phyloP scores from a whole-genome alignment of 2,797 vertebrate genomes.

The Leptoclinus maculatus region DNA sequence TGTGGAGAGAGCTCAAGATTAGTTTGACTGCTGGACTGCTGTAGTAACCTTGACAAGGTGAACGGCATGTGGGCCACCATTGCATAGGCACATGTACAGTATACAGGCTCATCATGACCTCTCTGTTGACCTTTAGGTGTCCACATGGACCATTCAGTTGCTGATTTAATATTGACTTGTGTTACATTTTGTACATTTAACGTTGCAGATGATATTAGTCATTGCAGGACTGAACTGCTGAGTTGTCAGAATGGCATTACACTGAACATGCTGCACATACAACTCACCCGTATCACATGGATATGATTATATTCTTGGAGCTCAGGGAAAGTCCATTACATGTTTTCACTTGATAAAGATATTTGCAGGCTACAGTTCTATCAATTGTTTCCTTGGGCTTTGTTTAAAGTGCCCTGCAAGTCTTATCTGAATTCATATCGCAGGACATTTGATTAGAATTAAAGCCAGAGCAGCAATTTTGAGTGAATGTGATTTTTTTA shows the following conservation, averaged over 20 bases:
- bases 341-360: background rate
- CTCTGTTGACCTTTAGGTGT: background rate
- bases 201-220: background rate
- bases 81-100: conserved; percentile 13
- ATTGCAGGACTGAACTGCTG: background rate
- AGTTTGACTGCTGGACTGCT: conserved; percentile 24
- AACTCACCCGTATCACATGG: background rate
- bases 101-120: background rate
- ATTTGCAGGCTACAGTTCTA: background rate
- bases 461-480: background rate
- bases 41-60: conserved; percentile 68
- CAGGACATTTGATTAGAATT: background rate
- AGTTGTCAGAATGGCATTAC: background rate
- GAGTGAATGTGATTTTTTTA: background rate
- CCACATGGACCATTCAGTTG: background rate
- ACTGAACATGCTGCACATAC: background rate
- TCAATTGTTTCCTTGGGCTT: background rate
- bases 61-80: conserved; percentile 50
- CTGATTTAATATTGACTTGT: background rate
- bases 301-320: background rate
- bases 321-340: background rate
- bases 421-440: background rate
- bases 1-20: background rate
- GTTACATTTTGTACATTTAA: background rate
- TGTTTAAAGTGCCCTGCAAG: background rate